A percentile compares a stretch with the other conserved stretches of the same genome.
Evolutionary conservation across 2,888 invertebrate species (phyloP).

Genomic region (Limnephilus lunatus): DNA sequence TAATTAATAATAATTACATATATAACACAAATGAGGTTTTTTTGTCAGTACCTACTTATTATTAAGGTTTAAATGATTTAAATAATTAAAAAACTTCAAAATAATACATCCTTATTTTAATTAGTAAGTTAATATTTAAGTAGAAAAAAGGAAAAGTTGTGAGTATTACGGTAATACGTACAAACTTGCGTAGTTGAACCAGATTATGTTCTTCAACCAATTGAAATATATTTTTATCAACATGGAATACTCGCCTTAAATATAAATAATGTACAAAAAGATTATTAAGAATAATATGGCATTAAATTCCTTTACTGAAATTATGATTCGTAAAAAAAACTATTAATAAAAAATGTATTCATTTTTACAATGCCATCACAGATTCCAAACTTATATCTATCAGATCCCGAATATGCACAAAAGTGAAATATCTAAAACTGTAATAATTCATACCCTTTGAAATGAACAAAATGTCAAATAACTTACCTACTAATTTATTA

Average conservation of each 20-base stretch:
- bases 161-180: background rate
- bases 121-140: background rate
- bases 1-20: constrained; percentile 2
- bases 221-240: background rate
- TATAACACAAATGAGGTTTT: constrained; percentile 2
- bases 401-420: background rate
- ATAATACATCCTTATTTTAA: background rate
- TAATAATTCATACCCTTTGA: background rate
- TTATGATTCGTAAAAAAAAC: background rate
- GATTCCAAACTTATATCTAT: constrained; percentile 37
- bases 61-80: background rate
- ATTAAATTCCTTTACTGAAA: background rate
- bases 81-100: background rate
- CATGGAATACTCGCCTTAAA: background rate
- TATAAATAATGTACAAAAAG: background rate
- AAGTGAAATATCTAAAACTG: background rate
- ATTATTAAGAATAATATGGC: background rate
- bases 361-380: constrained; percentile 22
- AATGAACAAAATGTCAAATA: background rate
- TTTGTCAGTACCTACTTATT: constrained; percentile 2
- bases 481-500: background rate
- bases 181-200: background rate
- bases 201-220: background rate
- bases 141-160: background rate
- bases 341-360: background rate